Base-by-base conservation (phyloP, 2,888 invertebrate genomes). In the Strigamia maritima region DNA sequence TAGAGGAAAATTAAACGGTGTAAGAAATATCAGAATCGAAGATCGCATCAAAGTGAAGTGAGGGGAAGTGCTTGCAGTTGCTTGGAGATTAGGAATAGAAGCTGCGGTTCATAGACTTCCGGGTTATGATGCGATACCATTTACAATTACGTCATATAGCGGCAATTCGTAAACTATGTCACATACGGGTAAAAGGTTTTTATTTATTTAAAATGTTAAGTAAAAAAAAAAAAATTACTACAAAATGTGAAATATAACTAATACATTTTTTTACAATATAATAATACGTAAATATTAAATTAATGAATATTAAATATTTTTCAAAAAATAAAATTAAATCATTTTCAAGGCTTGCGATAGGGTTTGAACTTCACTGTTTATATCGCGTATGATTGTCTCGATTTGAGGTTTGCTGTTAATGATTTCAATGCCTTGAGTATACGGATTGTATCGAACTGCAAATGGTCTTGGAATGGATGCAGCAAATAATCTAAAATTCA, bases 371-470 rank as follows among this genome's bases (percentile, higher is more conserved):
- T 83, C 79, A 82, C 91, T 90, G 83, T 91, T 91, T 14, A 95
- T 91, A 82, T 92, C 93, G 38, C 90, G 88, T 79, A 97, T 92
- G 14, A 98, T 89, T 82, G 92, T 92, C 82, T 93, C 91, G 82
- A 99, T 91, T 87, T 97, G 95, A 7, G 91, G 91, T 83, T 95
- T 92, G 0, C 96, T 96, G 87, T 98, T 95, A 81, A 99, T 88
- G 75, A 98, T 86, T 82, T 89, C 88, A 35, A 89, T 79, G 88
- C 84, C 83, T 82, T 89, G 87, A 2, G 89, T 89, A 83, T 88
- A 89, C 1, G 89, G 87, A 82, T 89, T 88, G 85, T 88, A 89
- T 35, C 86, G 85, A 16, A 89, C 87, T 76, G 88, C 87, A 83
- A 89, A 90, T 1, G 88, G 88, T 7, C 88, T 85, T 74, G 86